These are phyloP conservation scores for Squalus acanthias DNA, from an alignment of 2,797 vertebrate species.

Conservation along the genomic window DNA sequence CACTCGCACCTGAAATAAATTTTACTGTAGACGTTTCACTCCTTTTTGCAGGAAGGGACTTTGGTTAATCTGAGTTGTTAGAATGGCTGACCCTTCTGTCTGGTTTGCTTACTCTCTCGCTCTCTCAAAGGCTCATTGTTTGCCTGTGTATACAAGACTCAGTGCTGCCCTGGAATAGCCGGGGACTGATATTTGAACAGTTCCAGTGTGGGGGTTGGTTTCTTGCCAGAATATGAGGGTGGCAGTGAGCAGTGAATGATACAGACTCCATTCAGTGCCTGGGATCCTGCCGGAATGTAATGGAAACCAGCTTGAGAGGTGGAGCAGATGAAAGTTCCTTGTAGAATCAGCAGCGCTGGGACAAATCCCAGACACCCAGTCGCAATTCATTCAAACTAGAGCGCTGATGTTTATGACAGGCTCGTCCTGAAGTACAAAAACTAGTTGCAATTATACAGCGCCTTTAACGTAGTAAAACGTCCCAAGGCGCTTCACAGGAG, in stretches of 20 bases:
- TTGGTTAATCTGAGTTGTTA: background rate
- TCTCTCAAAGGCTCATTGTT: slow-evolving; percentile 28
- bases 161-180: background rate
- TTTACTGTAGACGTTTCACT: background rate
- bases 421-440: background rate
- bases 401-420: background rate
- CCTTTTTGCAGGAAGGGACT: background rate
- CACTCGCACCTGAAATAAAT: background rate
- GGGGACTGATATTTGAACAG: background rate
- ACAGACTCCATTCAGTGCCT: slow-evolving; percentile 3
- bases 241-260: background rate
- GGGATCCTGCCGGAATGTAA: background rate
- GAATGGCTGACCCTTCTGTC: background rate
- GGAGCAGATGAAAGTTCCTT: background rate
- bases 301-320: background rate
- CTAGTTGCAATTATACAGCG: background rate
- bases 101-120: background rate
- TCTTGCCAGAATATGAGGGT: background rate
- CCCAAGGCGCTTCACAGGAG: fast-evolving
- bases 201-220: background rate
- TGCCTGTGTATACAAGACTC: background rate
- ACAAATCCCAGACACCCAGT: background rate
- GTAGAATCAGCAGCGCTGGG: background rate
- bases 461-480: background rate
- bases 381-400: background rate